These are phyloP conservation scores for Tragelaphus imberbis DNA, from an alignment of 2,113 vertebrate genomes.

Conservation along the genomic window DNA sequence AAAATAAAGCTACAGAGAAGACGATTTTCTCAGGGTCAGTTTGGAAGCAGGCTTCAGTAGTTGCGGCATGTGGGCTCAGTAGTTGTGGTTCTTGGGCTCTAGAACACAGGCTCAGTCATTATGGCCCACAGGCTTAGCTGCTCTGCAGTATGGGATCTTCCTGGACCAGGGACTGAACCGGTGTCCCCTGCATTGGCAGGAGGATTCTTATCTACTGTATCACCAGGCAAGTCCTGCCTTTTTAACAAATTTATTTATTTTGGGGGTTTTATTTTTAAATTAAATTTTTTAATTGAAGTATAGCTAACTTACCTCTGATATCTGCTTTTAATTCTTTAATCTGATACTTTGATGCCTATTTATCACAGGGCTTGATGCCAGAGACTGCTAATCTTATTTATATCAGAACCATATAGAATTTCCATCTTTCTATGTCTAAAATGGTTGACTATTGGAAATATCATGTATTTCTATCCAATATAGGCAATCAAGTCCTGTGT, in stretches of 20 bases:
- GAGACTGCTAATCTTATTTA: not conserved
- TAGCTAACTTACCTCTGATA: not conserved
- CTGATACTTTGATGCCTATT: not conserved
- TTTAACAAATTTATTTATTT: not conserved
- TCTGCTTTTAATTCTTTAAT: not conserved
- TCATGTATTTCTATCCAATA: not conserved
- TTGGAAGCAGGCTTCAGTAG: not conserved
- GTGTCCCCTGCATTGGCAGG: not conserved
- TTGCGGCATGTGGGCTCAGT: not conserved
- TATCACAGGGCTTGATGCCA: not conserved
- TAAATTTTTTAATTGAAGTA: not conserved
- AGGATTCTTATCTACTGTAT: not conserved
- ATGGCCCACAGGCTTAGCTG: not conserved
- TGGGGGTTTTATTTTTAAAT: not conserved
- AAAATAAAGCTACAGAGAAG: not conserved
- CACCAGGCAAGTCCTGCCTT: not conserved
- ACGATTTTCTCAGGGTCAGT: not conserved
- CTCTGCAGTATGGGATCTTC: not conserved
- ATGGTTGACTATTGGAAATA: not conserved
- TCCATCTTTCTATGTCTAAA: not conserved
- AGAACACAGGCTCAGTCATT: not conserved
- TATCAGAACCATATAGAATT: not conserved
- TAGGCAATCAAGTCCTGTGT: not conserved
- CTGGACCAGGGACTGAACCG: not conserved
- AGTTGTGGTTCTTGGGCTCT: fast-evolving